Evolutionary conservation across 1,140 invertebrate genomes (phyloP), one percentile per base, ranked within the genome.

Genomic region (Eupristina koningsbergeri): DNA sequence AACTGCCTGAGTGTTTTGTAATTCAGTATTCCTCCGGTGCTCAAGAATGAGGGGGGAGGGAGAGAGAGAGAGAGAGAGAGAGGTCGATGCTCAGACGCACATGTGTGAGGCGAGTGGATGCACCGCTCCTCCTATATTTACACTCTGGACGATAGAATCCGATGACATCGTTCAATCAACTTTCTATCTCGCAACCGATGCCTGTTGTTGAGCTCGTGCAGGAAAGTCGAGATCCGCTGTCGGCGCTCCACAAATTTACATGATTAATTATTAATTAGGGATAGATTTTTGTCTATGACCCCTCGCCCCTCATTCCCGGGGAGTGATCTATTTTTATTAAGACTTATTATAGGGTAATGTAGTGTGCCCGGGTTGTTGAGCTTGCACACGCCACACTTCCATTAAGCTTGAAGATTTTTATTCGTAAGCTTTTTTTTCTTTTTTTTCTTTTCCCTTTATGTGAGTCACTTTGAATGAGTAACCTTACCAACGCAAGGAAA

Each of bases 151-250:
- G 31, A 58, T 53, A 39, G 26, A 31, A 83, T 83, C 34, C 74
- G 47, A 83, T 83, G 81, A 83, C 81, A 83, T 53, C 74, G 81
- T 77, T 83, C 81, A 69, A 83, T 83, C 80, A 76, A 76, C 80
- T 82, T 67, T 76, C 80, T 76, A 76, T 81, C 80, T 81, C 80
- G 75, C 80, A 53, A n/a, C 63, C 39, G n/a, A 41, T 79, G 34
- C 5, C 39, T 34, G 3, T 26, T 29, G 34, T 36, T 3, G 9
- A 3, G 22, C 17, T 41, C 31, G 41, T 71, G 2, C 67, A 7
- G 3, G 31, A 5, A 26, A 1, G 8, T 6, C 15, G 3, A 29
- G 15, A n/a, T 29, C 31, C 2, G 41, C 5, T 11, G 41, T 11
- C 41, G 41, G 6, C 41, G 41, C 15, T 77, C 19, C n/a, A 50